A percentile compares a stretch with the other conserved stretches of the same genome.
Evolutionary conservation across 2,888 invertebrate species (phyloP).

Genomic region (Lepidonotus clava): DNA sequence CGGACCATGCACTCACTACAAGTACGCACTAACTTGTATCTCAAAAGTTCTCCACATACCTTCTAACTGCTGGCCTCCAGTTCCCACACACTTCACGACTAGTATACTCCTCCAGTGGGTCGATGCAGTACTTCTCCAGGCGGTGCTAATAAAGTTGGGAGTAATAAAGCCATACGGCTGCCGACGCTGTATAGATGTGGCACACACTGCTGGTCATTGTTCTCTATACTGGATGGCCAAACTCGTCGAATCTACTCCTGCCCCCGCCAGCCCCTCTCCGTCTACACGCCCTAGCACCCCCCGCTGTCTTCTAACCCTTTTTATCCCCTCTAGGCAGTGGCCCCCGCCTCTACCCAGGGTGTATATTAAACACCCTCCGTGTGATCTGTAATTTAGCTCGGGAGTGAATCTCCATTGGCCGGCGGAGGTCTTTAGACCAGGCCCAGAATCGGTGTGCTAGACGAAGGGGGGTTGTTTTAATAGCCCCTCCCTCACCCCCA

Average conservation of each 20-base stretch:
- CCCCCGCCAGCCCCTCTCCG: too few species aligned
- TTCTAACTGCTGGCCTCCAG: background rate
- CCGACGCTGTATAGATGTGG: too few species aligned
- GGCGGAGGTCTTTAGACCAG: background rate
- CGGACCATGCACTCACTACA: background rate
- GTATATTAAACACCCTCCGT: background rate
- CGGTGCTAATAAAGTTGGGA: too few species aligned
- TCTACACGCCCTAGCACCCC: too few species aligned
- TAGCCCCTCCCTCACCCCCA: background rate
- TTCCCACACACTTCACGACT: background rate
- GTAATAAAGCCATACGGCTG: too few species aligned
- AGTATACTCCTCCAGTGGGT: background rate
- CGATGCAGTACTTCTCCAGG: too few species aligned
- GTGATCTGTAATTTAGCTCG: background rate
- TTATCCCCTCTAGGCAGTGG: background rate
- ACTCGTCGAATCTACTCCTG: too few species aligned
- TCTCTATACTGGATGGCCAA: too few species aligned
- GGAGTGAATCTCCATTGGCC: background rate
- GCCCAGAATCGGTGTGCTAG: background rate
- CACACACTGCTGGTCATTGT: too few species aligned
- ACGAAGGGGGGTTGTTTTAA: conserved; percentile 5
- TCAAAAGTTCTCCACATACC: background rate
- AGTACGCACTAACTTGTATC: too few species aligned
- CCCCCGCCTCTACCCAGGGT: background rate
- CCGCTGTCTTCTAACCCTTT: background rate